These are phyloP conservation scores for Sceloporus undulatus DNA, from an alignment of 2,113 vertebrate species.

Conservation along the genomic window DNA sequence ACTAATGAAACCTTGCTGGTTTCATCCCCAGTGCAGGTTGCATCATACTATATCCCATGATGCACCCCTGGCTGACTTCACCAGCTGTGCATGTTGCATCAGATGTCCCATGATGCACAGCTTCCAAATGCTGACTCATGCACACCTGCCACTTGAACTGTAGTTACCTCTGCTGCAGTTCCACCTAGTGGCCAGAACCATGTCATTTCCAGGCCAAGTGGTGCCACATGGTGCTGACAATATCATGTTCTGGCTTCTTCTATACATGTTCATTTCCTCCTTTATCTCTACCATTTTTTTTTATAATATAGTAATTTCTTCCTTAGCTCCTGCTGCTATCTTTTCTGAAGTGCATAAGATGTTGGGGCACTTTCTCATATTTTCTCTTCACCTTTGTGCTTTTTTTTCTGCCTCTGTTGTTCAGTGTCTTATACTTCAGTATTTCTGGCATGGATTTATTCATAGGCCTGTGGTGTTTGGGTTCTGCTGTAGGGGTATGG, in stretches of 20 bases:
- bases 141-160: too few relatives aligned
- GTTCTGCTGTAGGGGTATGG: conserved; percentile 49
- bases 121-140: too few relatives aligned
- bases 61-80: too few relatives aligned
- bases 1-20: too few relatives aligned
- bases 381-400: neutral
- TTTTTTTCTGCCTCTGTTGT: neutral
- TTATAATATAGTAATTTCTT: conserved; percentile 12
- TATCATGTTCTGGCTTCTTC: neutral
- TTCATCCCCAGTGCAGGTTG: too few relatives aligned
- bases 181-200: too few relatives aligned
- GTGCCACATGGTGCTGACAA: too few relatives aligned
- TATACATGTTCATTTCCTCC: neutral
- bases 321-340: neutral
- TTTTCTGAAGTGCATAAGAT: neutral
- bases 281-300: neutral
- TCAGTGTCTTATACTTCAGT: neutral
- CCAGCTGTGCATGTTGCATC: too few relatives aligned
- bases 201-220: too few relatives aligned
- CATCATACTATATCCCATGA: too few relatives aligned
- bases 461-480: conserved; percentile 38
- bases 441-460: conserved; percentile 34
- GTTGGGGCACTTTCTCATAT: conserved; percentile 34
- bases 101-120: too few relatives aligned
- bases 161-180: too few relatives aligned